A percentile compares a stretch with the other conserved stretches of the same genome.
Conservation (phyloP, 2,888 invertebrate species). For the Hemaris fuciformis region DNA sequence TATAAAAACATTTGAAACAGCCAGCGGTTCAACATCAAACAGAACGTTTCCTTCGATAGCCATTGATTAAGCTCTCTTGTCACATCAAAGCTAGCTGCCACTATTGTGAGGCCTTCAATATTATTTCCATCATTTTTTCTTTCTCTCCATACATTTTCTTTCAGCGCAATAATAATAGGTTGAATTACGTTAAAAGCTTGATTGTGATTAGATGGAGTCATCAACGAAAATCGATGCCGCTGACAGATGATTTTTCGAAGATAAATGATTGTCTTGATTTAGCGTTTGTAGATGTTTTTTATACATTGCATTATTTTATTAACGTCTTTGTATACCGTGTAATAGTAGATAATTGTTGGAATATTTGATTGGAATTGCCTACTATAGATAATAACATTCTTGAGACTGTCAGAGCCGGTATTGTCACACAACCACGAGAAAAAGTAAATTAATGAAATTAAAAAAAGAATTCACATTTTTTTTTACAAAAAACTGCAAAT, state of each 20-base stretch:
- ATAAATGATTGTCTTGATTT: constrained; percentile 4
- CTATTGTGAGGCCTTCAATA: constrained; percentile 65
- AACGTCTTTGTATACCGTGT: not conserved
- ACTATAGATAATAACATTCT: not conserved
- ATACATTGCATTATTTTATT: not conserved
- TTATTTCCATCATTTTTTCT: constrained; percentile 65
- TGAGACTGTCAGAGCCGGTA: not conserved
- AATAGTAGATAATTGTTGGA: not conserved
- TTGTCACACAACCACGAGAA: not conserved
- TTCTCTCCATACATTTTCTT: constrained; percentile 40
- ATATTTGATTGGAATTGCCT: not conserved
- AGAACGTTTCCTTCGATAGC: constrained; percentile 56
- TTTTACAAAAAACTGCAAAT: not conserved
- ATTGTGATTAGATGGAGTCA: constrained; percentile 35
- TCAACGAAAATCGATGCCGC: constrained; percentile 23
- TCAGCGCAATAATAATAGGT: constrained; percentile 33
- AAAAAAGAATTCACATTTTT: not conserved
- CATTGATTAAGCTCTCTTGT: constrained; percentile 70
- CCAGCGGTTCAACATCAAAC: constrained; percentile 51
- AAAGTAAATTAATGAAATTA: not conserved
- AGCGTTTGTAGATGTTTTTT: not conserved
- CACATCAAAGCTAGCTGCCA: constrained; percentile 68
- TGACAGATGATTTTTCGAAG: constrained; percentile 26
- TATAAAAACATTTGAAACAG: constrained; percentile 16
- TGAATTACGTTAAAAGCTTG: constrained; percentile 31